These are phyloP conservation scores for Pycnonotus jocosus DNA, from an alignment of 2,113 vertebrate species.

Conservation along the genomic window DNA sequence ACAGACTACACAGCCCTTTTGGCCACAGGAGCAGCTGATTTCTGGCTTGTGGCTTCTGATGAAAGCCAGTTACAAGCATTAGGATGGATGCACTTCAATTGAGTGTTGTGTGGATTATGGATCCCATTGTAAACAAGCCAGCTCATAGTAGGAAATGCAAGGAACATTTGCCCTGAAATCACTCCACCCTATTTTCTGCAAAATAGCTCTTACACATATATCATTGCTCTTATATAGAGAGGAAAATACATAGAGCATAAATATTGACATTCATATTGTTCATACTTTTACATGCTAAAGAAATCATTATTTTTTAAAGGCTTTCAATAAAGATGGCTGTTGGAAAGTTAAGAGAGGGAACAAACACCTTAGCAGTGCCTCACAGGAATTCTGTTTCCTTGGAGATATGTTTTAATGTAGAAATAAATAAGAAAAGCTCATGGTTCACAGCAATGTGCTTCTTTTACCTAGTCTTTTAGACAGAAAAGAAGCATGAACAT, in stretches of 20 bases:
- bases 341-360: slow-evolving; percentile 35
- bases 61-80: slow-evolving; percentile 50
- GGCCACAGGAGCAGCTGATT: not conserved
- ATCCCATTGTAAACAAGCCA: slow-evolving; percentile 53
- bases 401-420: slow-evolving; percentile 39
- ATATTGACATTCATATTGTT: slow-evolving; percentile 32
- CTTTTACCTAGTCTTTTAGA: not conserved
- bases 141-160: slow-evolving; percentile 16
- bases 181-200: slow-evolving; percentile 57
- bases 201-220: slow-evolving; percentile 34
- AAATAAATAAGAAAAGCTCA: slow-evolving; percentile 28
- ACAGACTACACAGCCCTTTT: not conserved
- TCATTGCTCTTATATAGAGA: not conserved
- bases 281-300: slow-evolving; percentile 10
- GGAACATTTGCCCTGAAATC: slow-evolving; percentile 8
- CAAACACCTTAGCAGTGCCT: slow-evolving; percentile 1
- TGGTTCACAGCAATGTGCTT: not conserved
- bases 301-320: slow-evolving; percentile 1
- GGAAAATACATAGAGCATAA: slow-evolving; percentile 22
- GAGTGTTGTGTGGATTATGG: slow-evolving; percentile 24
- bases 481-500: not conserved
- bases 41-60: slow-evolving; percentile 24
- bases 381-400: slow-evolving; percentile 53
- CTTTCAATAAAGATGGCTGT: slow-evolving; percentile 1
- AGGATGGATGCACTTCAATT: slow-evolving; percentile 36